These are phyloP conservation scores for Pantherophis guttatus DNA, from an alignment of 2,113 vertebrate species.

Conservation along the genomic window DNA sequence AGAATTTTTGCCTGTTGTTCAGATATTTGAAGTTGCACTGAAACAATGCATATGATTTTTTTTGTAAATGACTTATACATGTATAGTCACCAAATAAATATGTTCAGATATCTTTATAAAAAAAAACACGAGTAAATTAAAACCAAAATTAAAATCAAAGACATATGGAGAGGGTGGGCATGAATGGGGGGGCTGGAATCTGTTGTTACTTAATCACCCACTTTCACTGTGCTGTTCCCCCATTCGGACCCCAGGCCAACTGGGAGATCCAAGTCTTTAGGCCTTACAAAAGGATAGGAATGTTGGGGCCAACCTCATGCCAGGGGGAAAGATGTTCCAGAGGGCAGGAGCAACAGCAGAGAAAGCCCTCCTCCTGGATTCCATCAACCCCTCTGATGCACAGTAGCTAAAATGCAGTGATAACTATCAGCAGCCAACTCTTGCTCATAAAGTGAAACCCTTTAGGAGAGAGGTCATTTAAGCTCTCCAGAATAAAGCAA, in stretches of 20 bases:
- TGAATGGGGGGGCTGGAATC: not conserved
- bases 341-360: not conserved
- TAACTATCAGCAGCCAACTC: no score
- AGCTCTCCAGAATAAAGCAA: no score
- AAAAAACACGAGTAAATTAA: no score
- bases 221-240: not conserved
- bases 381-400: not conserved
- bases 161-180: not conserved
- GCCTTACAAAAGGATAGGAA: not conserved
- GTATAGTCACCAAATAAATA: slow-evolving; percentile 82
- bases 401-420: no score
- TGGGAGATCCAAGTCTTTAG: not conserved
- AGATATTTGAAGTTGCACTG: slow-evolving; percentile 76
- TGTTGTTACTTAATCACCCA: not conserved
- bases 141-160: not conserved
- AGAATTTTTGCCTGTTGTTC: slow-evolving; percentile 66
- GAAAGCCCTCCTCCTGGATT: no score
- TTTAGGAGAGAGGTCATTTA: no score
- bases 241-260: not conserved
- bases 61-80: slow-evolving; percentile 78
- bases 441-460: no score
- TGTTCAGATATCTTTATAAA: slow-evolving; percentile 65
- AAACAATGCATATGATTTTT: slow-evolving; percentile 71
- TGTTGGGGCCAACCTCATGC: not conserved
- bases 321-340: not conserved